Base-by-base conservation (phyloP, 2,888 invertebrate genomes). In the Cephonodes hylas region DNA sequence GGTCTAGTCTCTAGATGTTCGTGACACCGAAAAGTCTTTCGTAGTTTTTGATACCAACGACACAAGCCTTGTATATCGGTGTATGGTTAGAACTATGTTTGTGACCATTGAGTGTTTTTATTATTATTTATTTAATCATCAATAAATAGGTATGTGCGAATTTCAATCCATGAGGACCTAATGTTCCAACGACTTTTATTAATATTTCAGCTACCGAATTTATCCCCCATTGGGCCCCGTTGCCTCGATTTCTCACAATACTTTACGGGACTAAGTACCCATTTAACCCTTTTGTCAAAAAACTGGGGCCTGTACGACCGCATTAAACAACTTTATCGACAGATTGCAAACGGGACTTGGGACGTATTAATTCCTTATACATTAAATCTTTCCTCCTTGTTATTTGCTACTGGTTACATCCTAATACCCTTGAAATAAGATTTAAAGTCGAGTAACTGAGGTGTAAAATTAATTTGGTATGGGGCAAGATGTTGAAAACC, bases 321-420 rank as follows among this genome's bases (percentile, higher is more conserved):
- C 60, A 65, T 45, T 34, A 22, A 67, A 71, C 70, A 73, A 72
- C 67, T 61, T 56, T 15, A 64, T 62, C 75, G 74, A 75, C 80
- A 81, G 67, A 73, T 81, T 81, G 81, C 80, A 77, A 77, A 73
- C 79, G 80, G 76, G 72, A 75, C 53, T 53, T 20, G 10, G n/a
- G 23, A 42, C 25, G 42, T 42, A 56, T 60, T 60, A 56, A 60
- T 60, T 56, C 42, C 25, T 56, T 42, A 23, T 20, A 59, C 42
- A 61, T n/a, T 23, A 74, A 73, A 58, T 60, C 68, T 63, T 67
- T 42, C 34, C 13, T 61, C 45, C 23, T 38, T 23, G 15, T 15
- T 15, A 46, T 48, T 46, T 48, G 15, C 23, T 22, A 38, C 23
- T n/a, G 31, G 3, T 4, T n/a, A 45, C 0, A 2, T 38, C 46